Conservation (phyloP, 2,888 invertebrate genomes). For the Nomada ferruginata region DNA sequence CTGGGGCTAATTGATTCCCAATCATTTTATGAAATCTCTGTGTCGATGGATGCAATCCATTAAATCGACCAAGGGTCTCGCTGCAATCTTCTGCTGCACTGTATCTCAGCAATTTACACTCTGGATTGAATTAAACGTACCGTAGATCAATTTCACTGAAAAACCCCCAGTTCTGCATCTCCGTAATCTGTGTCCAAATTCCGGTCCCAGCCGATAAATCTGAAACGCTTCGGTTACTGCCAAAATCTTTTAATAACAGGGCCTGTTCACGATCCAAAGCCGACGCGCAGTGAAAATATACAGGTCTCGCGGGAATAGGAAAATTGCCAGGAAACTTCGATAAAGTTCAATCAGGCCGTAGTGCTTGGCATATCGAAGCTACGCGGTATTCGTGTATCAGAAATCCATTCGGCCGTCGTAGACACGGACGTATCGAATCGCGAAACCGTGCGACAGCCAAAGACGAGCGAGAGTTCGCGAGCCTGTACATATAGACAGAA, state of each 20-base stretch:
- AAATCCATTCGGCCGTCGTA: background rate
- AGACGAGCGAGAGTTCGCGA: slow-evolving; percentile 25
- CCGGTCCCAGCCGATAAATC: no score
- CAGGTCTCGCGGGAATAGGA: background rate
- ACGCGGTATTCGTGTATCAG: slow-evolving; percentile 18
- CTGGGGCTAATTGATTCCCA: no score
- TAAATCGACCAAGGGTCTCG: no score
- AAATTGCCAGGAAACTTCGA: background rate
- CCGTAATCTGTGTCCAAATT: no score
- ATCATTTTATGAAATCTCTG: no score
- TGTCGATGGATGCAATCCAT: no score
- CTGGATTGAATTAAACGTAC: no score
- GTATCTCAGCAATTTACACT: no score
- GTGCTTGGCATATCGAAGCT: slow-evolving; percentile 19
- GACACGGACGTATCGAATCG: slow-evolving; percentile 38
- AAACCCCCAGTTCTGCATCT: no score
- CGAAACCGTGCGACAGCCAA: slow-evolving; percentile 24
- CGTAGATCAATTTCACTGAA: no score
- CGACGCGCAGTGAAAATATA: background rate
- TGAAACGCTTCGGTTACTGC: no score
- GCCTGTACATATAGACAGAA: slow-evolving; percentile 54
- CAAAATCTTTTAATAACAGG: background rate
- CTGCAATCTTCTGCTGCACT: no score
- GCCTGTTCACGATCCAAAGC: background rate
- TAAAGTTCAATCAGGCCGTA: slow-evolving; percentile 5